Conservation (phyloP, 2,797 vertebrate species). For the Myotis myotis region DNA sequence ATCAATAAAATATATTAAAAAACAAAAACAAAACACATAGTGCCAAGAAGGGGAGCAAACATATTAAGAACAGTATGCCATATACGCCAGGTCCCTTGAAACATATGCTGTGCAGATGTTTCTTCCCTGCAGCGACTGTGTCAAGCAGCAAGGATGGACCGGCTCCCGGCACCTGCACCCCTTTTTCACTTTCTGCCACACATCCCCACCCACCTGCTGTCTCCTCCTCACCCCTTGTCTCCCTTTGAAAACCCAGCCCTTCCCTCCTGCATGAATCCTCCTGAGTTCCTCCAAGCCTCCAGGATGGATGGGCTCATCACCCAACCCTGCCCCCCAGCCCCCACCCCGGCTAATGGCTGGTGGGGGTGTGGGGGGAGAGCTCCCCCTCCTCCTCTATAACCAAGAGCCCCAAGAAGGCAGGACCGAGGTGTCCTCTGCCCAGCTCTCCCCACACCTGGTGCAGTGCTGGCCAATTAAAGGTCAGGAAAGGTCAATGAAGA, state of each 20-base stretch:
- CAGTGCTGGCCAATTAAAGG: not conserved
- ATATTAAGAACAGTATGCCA: no score
- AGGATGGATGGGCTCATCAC: not conserved
- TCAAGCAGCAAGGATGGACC: no score
- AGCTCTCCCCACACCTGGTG: not conserved
- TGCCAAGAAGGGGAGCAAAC: no score
- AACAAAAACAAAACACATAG: no score
- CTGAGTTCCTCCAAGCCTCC: not conserved
- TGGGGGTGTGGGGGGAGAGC: no score
- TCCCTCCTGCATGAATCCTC: not conserved
- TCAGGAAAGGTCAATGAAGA: not conserved
- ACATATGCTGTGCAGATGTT: no score
- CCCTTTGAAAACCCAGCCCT: not conserved
- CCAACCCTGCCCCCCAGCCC: not conserved
- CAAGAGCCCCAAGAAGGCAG: not conserved
- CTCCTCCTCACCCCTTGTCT: not conserved
- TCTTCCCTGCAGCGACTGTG: no score
- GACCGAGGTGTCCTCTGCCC: not conserved
- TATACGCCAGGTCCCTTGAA: no score
- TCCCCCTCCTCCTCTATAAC: not conserved
- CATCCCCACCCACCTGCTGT: not conserved
- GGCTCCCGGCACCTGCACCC: not conserved
- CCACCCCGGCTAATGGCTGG: no score
- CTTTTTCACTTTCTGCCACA: not conserved
- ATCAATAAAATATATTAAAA: no score